phyloP scores from a whole-genome alignment of 2,888 invertebrate species.

The Empis livida region DNA sequence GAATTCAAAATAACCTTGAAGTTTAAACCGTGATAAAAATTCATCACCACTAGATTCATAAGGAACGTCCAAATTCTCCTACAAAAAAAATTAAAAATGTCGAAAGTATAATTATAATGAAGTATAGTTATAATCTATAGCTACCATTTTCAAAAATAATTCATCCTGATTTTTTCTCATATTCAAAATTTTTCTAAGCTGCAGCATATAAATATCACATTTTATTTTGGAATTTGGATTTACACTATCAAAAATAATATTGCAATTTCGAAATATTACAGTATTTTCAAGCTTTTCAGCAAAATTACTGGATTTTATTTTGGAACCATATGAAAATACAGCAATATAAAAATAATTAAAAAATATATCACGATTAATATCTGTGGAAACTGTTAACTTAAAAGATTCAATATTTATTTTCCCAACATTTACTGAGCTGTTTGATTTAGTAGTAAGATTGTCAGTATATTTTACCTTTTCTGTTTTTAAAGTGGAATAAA shows the following conservation, averaged over 20 bases:
- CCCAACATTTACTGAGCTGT: conserved; percentile 2
- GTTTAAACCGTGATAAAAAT: conserved; percentile 28
- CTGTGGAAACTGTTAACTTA: conserved; percentile 24
- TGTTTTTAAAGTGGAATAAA: conserved; percentile 29
- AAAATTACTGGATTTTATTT: conserved; percentile 30
- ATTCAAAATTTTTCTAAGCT: conserved; percentile 27
- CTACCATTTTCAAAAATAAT: neutral
- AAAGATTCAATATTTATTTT: conserved; percentile 22
- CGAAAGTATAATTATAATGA: neutral
- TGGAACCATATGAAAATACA: conserved; percentile 27
- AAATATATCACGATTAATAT: conserved; percentile 26
- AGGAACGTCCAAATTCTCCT: neutral
- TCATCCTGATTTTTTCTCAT: conserved; percentile 11
- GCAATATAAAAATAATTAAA: conserved; percentile 34
- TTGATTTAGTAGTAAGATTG: conserved; percentile 5
- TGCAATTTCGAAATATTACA: conserved; percentile 28
- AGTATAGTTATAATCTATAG: neutral
- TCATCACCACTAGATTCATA: conserved; percentile 13
- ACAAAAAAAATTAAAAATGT: neutral
- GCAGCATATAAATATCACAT: conserved; percentile 37
- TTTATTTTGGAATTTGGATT: conserved; percentile 32
- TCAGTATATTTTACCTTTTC: conserved; percentile 6
- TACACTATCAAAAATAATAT: conserved; percentile 29
- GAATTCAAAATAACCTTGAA: conserved; percentile 27
- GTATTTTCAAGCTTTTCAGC: conserved; percentile 25